These are phyloP conservation scores for Montipora foliosa DNA, from an alignment of 64 coral and sea anemone genomes.

Conservation along the genomic window DNA sequence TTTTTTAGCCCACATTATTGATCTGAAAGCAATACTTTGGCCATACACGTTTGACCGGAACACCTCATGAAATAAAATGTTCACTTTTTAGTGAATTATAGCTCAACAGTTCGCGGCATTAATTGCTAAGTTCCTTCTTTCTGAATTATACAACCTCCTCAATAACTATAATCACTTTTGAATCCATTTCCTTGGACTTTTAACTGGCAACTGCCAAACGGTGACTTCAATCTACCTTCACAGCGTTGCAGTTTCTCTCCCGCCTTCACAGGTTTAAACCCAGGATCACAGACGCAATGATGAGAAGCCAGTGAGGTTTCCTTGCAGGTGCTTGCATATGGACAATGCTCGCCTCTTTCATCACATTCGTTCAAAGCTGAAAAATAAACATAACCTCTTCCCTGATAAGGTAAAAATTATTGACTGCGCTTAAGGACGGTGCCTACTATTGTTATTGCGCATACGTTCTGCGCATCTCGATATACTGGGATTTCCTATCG, in stretches of 20 bases:
- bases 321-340: not conserved
- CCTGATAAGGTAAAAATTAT: too few species aligned
- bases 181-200: too few species aligned
- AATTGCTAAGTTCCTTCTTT: too few species aligned
- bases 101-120: too few species aligned
- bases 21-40: too few species aligned
- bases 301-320: not conserved
- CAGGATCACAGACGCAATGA: not conserved
- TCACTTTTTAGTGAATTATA: too few species aligned
- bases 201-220: not conserved
- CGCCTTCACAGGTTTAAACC: not conserved
- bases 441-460: not conserved
- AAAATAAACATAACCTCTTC: not conserved
- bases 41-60: too few species aligned
- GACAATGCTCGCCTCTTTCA: not conserved
- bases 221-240: not conserved
- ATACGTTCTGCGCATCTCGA: not conserved
- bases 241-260: not conserved
- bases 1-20: too few species aligned
- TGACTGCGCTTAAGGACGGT: not conserved
- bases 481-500: not conserved
- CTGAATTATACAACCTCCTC: too few species aligned
- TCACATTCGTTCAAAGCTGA: slow-evolving; percentile 2
- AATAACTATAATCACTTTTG: too few species aligned
- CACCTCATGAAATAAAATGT: too few species aligned